Evolutionary conservation across 2,888 invertebrate genomes (phyloP), one percentile per base, ranked within the genome.

Genomic region (Epinotia ramella): DNA sequence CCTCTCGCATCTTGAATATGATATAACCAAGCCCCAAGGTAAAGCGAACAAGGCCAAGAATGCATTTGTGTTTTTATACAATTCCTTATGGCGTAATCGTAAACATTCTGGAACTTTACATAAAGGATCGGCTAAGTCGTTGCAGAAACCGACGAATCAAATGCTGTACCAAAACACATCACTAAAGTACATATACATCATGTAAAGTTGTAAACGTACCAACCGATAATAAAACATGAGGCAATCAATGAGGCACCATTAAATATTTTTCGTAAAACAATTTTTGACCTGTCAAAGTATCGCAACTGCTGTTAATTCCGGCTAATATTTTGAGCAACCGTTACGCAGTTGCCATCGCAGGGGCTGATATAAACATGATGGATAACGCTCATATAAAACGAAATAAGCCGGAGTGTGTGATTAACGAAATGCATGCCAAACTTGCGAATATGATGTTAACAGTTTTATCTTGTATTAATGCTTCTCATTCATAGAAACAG

Each of bases 231-330:
- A 66, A 66, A 53, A 44, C 12, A 60, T 40, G 44, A 49, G 9
- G 65, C 53, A 53, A 67, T 49, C 59, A 63, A 73, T 65, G 65
- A 24, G 57, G n/a, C 3, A 79, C 81, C 84, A 83, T 83, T 86
- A 84, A 89, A 86, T 24, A 20, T 85, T 84, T 87, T 88, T 87
- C 81, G 82, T 83, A 78, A 83, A 81, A 79, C 82, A 86, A 89
- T 91, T 90, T 91, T 87, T 92, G 87, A 85, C 83, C 85, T 91
- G 92, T 91, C 89, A 89, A 90, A 92, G 89, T 91, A 88, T 90
- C 87, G 87, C 87, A 89, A 91, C 89, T 90, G 92, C 87, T 91
- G 91, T 93, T 93, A 91, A 93, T 93, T 92, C 89, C 84, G 85
- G 86, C 91, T 92, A 92, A 93, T 92, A 92, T 91, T 88, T 88